phyloP scores from a whole-genome alignment of 2,797 vertebrate species.

The Myotis myotis region DNA sequence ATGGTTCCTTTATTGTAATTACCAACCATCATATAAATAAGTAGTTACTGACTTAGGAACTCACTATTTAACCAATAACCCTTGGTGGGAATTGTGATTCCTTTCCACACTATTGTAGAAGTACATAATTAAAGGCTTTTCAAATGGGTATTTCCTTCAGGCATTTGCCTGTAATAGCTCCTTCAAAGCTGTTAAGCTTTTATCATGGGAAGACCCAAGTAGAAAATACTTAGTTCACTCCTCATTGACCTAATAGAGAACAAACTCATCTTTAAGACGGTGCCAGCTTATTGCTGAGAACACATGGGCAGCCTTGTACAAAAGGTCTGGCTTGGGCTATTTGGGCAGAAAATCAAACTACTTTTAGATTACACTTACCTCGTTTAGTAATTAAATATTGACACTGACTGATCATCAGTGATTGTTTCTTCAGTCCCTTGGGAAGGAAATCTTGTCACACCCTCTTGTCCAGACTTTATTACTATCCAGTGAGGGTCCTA shows the following conservation, averaged over 20 bases:
- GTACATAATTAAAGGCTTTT: conserved; percentile 86
- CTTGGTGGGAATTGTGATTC: conserved; percentile 84
- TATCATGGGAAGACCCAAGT: conserved; percentile 83
- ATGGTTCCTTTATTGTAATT: conserved; percentile 80
- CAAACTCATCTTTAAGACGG: conserved; percentile 79
- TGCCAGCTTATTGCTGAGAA: conserved; percentile 75
- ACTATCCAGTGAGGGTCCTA: neutral
- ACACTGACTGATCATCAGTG: conserved; percentile 45
- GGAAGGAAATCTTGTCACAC: conserved; percentile 45
- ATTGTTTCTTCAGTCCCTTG: conserved; percentile 27
- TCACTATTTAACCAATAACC: conserved; percentile 87
- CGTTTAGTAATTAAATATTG: conserved; percentile 74
- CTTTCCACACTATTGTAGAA: conserved; percentile 83
- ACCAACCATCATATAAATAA: conserved; percentile 83
- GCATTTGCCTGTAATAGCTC: conserved; percentile 83
- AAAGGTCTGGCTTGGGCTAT: conserved; percentile 73
- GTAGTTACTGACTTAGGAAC: conserved; percentile 85
- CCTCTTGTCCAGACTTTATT: conserved; percentile 29
- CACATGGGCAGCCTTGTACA: conserved; percentile 54
- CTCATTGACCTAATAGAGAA: conserved; percentile 83
- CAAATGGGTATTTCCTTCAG: conserved; percentile 84
- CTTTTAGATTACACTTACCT: conserved; percentile 52
- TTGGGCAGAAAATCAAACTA: conserved; percentile 75
- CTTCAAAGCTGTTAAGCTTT: conserved; percentile 86
- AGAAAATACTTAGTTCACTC: conserved; percentile 85